Evolutionary conservation across 2,113 vertebrate species (phyloP).

Genomic region (Shinisaurus crocodilurus): DNA sequence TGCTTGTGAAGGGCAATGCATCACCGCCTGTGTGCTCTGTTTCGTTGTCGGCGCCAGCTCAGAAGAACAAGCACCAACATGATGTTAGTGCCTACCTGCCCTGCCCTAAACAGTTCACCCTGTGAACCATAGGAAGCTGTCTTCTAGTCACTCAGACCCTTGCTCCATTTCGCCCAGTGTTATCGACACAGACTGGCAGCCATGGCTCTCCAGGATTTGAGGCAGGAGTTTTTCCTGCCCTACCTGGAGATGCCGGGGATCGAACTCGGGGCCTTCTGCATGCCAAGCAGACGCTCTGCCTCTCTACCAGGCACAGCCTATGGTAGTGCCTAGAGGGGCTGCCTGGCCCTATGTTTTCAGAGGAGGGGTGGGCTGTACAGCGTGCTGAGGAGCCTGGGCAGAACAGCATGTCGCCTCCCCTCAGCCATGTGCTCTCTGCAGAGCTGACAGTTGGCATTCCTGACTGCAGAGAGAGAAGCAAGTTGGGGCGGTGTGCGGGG

Average conservation of each 20-base stretch:
- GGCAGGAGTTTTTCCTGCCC: too few relatives aligned
- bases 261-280: too few relatives aligned
- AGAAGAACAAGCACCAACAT: not conserved
- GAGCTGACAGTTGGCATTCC: slow-evolving; percentile 56
- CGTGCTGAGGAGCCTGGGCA: not conserved
- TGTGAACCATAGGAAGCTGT: not conserved
- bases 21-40: not conserved
- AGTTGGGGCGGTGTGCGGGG: not conserved
- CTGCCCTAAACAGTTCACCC: not conserved
- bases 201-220: too few relatives aligned
- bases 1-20: not conserved
- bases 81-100: too few relatives aligned
- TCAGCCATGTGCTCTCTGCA: slow-evolving; percentile 58
- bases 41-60: not conserved
- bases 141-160: not conserved
- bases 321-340: not conserved
- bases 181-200: too few relatives aligned
- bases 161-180: too few relatives aligned
- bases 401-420: slow-evolving; percentile 9
- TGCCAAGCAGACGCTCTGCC: too few relatives aligned
- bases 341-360: not conserved
- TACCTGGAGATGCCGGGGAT: too few relatives aligned
- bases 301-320: too few relatives aligned
- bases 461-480: slow-evolving; percentile 38
- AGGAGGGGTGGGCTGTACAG: not conserved